Conservation (phyloP, 1,140 invertebrate genomes). For the Dendrolimus kikuchii region DNA sequence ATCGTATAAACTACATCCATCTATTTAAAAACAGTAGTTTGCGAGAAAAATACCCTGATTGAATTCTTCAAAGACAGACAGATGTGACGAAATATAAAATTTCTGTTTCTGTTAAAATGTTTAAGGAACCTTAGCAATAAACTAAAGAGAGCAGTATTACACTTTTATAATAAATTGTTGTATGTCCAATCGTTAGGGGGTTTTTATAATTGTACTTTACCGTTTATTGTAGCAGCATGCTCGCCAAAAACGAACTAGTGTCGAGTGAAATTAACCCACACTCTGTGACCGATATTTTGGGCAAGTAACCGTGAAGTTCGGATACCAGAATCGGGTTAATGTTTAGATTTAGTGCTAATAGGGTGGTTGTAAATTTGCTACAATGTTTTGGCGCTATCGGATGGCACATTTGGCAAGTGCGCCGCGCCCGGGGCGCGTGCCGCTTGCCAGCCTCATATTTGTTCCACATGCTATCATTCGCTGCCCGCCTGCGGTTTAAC, state of each 20-base stretch:
- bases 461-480: conserved; percentile 39
- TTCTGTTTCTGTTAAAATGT: no score
- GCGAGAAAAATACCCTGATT: no score
- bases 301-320: conserved; percentile 56
- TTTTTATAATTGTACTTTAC: conserved; percentile 5
- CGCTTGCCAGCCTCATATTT: conserved; percentile 57
- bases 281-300: conserved; percentile 50
- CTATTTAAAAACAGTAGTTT: no score
- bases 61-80: no score
- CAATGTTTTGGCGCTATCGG: conserved; percentile 65
- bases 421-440: conserved; percentile 35
- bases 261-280: conserved; percentile 33
- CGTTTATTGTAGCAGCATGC: not conserved
- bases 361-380: conserved; percentile 64
- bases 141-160: no score
- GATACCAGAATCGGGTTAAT: conserved; percentile 67
- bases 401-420: conserved; percentile 64
- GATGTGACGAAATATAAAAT: no score
- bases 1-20: no score
- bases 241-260: conserved; percentile 14
- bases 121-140: no score
- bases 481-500: conserved; percentile 33
- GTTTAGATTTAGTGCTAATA: conserved; percentile 72
- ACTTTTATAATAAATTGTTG: no score
- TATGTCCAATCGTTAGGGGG: no score